These are phyloP conservation scores for Zapus hudsonius DNA, from an alignment of 2,113 vertebrate genomes.

Conservation along the genomic window DNA sequence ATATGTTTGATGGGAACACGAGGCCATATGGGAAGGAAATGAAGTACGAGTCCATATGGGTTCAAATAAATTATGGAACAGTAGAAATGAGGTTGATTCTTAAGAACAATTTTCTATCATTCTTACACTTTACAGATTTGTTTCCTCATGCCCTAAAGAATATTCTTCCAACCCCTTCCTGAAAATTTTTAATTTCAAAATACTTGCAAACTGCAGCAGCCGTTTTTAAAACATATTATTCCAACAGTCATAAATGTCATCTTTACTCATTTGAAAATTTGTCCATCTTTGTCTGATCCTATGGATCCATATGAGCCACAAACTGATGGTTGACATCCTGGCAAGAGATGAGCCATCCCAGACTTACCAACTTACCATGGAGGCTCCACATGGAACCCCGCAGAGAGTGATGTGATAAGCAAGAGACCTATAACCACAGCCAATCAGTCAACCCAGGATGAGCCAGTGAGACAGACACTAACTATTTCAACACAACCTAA, in stretches of 20 bases:
- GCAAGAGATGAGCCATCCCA: too few species aligned
- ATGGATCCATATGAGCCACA: too few species aligned
- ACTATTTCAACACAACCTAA: too few species aligned
- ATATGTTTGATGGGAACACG: not conserved
- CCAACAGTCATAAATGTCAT: not conserved
- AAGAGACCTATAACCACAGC: too few species aligned
- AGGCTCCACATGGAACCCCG: too few species aligned
- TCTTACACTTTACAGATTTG: not conserved
- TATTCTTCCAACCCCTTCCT: not conserved
- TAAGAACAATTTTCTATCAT: not conserved
- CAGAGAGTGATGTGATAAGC: too few species aligned
- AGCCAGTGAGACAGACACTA: too few species aligned
- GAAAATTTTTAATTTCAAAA: not conserved
- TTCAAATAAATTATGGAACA: not conserved
- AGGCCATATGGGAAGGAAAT: conserved; percentile 31
- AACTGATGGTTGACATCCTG: too few species aligned
- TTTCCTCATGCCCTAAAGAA: not conserved
- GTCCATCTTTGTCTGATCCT: too few species aligned
- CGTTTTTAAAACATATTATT: not conserved
- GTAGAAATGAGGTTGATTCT: not conserved
- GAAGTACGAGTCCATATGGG: not conserved
- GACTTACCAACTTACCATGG: too few species aligned
- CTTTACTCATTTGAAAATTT: not conserved
- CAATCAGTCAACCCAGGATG: too few species aligned
- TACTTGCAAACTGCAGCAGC: not conserved